phyloP scores from a whole-genome alignment of 2,888 invertebrate species.

The Malthinus flaveolus region DNA sequence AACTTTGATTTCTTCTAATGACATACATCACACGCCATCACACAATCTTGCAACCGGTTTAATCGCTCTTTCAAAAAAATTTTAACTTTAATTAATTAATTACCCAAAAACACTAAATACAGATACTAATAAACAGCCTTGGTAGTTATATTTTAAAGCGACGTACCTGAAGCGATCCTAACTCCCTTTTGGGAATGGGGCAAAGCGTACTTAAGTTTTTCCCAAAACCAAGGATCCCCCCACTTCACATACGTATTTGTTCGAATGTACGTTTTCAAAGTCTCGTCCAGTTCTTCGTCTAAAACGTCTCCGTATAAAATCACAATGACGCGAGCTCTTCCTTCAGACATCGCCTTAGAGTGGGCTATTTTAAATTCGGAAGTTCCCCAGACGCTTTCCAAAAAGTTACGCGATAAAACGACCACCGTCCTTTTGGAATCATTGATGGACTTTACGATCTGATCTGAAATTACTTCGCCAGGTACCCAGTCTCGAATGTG shows the following conservation, averaged over 20 bases:
- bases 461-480: conserved; percentile 72
- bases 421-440: conserved; percentile 71
- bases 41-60: no score
- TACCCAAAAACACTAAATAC: no score
- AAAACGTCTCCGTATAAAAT: conserved; percentile 71
- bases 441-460: conserved; percentile 71
- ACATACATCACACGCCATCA: no score
- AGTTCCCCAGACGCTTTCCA: conserved; percentile 72
- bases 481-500: conserved; percentile 75
- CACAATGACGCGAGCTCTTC: conserved; percentile 69
- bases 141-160: no score
- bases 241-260: conserved; percentile 81
- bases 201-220: conserved; percentile 72
- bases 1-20: no score
- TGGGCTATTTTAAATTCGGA: conserved; percentile 78
- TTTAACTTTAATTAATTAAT: no score
- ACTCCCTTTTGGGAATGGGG: conserved; percentile 55
- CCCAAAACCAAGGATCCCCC: conserved; percentile 84
- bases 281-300: conserved; percentile 62
- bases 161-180: no score
- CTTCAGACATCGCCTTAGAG: conserved; percentile 64
- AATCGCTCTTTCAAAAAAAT: no score
- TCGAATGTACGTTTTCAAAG: conserved; percentile 69
- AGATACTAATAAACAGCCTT: no score
- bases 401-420: conserved; percentile 70